Conservation (phyloP, 1,140 invertebrate species). For the Atta colombica region DNA sequence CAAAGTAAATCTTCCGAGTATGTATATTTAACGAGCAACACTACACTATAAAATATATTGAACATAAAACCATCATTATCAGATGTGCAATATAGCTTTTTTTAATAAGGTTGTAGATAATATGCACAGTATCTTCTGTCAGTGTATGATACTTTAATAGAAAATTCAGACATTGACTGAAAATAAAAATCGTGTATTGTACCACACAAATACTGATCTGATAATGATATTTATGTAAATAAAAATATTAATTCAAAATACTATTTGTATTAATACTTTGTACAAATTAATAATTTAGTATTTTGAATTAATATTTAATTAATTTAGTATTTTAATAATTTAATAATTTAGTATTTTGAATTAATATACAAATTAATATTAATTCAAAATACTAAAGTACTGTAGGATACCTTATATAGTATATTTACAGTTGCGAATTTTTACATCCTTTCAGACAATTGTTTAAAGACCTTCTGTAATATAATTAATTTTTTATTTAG, state of each 20-base stretch:
- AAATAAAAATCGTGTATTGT: neutral
- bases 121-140: neutral
- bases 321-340: neutral
- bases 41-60: conserved; percentile 3
- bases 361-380: neutral
- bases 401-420: neutral
- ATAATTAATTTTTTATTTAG: neutral
- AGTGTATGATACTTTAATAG: neutral
- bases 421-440: neutral
- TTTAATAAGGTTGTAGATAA: neutral
- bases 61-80: neutral
- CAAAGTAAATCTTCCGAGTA: neutral
- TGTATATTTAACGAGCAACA: neutral
- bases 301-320: neutral
- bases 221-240: neutral
- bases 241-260: neutral
- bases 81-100: neutral
- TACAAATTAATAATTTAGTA: too few species aligned
- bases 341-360: too few species aligned
- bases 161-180: neutral
- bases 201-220: neutral
- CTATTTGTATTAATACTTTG: neutral
- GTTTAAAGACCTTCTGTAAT: neutral
- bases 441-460: neutral
- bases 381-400: neutral